These are phyloP conservation scores for Lucifuga dentata DNA, from an alignment of 2,113 vertebrate species.

Conservation along the genomic window DNA sequence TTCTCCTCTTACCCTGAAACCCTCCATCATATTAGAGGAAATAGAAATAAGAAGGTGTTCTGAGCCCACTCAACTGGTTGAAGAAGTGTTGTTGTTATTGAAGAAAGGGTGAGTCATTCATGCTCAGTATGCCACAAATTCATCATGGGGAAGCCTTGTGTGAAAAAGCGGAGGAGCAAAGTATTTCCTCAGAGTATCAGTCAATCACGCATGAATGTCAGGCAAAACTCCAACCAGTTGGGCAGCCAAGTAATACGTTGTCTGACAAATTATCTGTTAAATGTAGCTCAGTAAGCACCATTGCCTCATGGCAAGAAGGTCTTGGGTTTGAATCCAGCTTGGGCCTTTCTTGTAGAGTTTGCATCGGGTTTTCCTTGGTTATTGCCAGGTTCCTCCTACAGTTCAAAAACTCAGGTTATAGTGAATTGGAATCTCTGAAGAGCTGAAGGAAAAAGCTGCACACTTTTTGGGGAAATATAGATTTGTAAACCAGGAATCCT, in stretches of 20 bases:
- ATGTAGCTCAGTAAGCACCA: too few species aligned
- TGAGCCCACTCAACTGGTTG: background rate
- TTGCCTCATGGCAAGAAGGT: too few species aligned
- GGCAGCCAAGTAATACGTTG: background rate
- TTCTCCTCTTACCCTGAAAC: background rate
- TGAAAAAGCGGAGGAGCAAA: conserved; percentile 24
- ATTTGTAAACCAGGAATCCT: too few species aligned
- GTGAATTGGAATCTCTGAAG: too few species aligned
- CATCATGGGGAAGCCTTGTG: conserved; percentile 41
- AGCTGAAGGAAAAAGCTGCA: too few species aligned
- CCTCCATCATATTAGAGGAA: background rate
- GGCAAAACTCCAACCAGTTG: conserved; percentile 5
- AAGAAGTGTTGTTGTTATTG: conserved; percentile 32
- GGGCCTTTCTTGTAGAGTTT: too few species aligned
- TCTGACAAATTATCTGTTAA: background rate
- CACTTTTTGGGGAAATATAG: too few species aligned
- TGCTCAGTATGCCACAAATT: conserved; percentile 23
- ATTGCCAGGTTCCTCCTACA: too few species aligned
- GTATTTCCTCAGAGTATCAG: conserved; percentile 35
- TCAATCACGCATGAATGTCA: background rate
- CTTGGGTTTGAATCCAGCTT: too few species aligned
- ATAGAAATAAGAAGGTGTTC: conserved; percentile 4
- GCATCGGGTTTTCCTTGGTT: too few species aligned
- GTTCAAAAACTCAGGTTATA: too few species aligned
- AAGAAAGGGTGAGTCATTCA: conserved; percentile 49